Evolutionary conservation across 1,140 invertebrate genomes (phyloP), one percentile per base, ranked within the genome.

Genomic region (Vollenhovia emeryi): DNA sequence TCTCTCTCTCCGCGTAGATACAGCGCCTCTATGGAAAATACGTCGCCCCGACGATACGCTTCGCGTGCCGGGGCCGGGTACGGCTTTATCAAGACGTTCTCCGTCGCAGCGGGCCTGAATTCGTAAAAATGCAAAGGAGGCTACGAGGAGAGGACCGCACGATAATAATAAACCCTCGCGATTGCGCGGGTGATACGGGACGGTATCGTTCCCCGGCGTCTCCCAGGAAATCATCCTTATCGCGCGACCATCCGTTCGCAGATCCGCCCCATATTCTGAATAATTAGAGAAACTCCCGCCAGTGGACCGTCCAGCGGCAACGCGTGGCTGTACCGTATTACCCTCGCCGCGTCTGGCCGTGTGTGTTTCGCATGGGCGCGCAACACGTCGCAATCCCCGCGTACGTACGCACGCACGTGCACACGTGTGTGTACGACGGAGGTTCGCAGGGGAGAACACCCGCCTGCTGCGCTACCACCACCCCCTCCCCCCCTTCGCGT

Each of bases 341-440:
- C 50, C 30, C 4, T 43, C 30, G 11, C 21, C 33, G 27, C 30
- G 8, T 50, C 43, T 7, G 8, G 11, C 11, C 50, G 11, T 27
- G 75, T n/a, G 59, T 33, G 43, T 82, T 82, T 73, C 66, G 66
- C 50, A 80, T 43, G 66, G 71, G 55, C 71, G 50, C 78, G 78
- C 66, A 82, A 82, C 27, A 82, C 8, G 27, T 30, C 78, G 78
- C 66, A 71, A 82, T 27, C 27, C 27, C 30, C 40, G 40, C 33
- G 18, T 48, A 40, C 21, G 30, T 15, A 52, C 73, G 21, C 48
- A 59, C 50, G 36, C n/a, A 59, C 30, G 30, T 40, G 18, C 59
- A 21, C 33, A 13, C n/a, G n/a, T 40, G 15, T 27, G n/a, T n/a
- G n/a, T n/a, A n/a, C n/a, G n/a, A n/a, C n/a, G 36, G 27, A 52